Evolutionary conservation across 2,113 vertebrate genomes (phyloP).

Genomic region (Octodon degus): DNA sequence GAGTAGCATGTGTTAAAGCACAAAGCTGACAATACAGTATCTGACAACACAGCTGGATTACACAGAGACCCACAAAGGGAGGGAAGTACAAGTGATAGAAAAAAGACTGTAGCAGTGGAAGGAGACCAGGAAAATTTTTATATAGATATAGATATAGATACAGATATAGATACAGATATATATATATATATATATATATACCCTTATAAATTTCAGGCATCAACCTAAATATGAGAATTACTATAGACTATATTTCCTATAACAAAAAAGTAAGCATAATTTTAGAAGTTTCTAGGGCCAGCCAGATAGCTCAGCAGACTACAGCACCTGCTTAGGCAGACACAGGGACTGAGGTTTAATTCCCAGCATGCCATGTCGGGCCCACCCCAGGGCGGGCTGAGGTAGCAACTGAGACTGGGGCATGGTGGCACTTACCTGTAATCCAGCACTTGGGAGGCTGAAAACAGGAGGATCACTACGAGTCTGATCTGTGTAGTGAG

Average conservation of each 20-base stretch:
- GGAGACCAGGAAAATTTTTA: background rate
- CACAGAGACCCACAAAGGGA: rapidly evolving
- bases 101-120: background rate
- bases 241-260: background rate
- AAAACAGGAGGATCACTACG: too few species aligned
- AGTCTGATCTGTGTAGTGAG: too few species aligned
- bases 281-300: background rate
- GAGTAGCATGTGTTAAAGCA: background rate
- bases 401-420: too few species aligned
- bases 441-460: too few species aligned
- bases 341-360: too few species aligned
- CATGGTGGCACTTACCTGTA: too few species aligned
- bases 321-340: too few species aligned
- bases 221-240: background rate
- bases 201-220: background rate
- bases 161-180: too few species aligned
- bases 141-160: background rate
- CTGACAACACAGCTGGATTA: background rate
- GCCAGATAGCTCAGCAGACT: too few species aligned
- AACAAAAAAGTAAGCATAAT: background rate
- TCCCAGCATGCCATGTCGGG: too few species aligned
- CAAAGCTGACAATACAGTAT: background rate
- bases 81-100: background rate
- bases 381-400: too few species aligned
- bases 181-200: background rate